Percentiles rank a stretch among this genome's conserved stretches.
Conservation (phyloP, 64 coral and sea anemone genomes). For the Montipora capricornis region DNA sequence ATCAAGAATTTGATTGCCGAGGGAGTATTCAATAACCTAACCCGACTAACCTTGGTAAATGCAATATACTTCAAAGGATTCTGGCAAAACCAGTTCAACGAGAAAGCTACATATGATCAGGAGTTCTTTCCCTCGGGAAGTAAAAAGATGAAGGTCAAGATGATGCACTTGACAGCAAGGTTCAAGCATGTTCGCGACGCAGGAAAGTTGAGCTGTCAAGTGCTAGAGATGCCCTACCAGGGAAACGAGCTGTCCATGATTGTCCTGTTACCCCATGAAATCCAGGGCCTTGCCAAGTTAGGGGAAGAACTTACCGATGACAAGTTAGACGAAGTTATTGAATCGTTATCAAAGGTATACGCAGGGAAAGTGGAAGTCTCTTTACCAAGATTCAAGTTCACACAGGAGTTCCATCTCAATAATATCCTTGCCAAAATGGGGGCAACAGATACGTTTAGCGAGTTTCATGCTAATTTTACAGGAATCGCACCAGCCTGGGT, state of each 20-base stretch:
- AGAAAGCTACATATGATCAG: constrained; percentile 30
- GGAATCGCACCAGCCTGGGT: constrained; percentile 76
- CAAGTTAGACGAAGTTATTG: constrained; percentile 6
- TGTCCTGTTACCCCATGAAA: constrained; percentile 69
- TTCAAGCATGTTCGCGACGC: constrained; percentile 60
- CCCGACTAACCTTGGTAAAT: constrained; percentile 79
- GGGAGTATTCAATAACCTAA: constrained; percentile 61
- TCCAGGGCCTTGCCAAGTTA: constrained; percentile 63
- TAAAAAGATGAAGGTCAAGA: constrained; percentile 47
- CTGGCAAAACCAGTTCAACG: constrained; percentile 79
- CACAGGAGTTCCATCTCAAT: constrained; percentile 80
- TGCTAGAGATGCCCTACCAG: constrained; percentile 73
- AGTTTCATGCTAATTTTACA: constrained; percentile 76
- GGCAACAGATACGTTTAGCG: constrained; percentile 66
- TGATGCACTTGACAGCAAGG: constrained; percentile 69
- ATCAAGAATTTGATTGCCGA: constrained; percentile 73
- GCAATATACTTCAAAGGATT: constrained; percentile 94
- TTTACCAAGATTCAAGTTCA: constrained; percentile 85
- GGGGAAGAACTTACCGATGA: constrained; percentile 60
- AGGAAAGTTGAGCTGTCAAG: constrained; percentile 42
- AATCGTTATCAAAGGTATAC: neutral
- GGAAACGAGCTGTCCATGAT: constrained; percentile 70
- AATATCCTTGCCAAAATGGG: constrained; percentile 67
- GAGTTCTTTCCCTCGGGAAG: constrained; percentile 17
- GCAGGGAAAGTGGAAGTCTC: constrained; percentile 52